These are phyloP conservation scores for Raphicerus campestris DNA, from an alignment of 2,113 vertebrate species.

Conservation along the genomic window DNA sequence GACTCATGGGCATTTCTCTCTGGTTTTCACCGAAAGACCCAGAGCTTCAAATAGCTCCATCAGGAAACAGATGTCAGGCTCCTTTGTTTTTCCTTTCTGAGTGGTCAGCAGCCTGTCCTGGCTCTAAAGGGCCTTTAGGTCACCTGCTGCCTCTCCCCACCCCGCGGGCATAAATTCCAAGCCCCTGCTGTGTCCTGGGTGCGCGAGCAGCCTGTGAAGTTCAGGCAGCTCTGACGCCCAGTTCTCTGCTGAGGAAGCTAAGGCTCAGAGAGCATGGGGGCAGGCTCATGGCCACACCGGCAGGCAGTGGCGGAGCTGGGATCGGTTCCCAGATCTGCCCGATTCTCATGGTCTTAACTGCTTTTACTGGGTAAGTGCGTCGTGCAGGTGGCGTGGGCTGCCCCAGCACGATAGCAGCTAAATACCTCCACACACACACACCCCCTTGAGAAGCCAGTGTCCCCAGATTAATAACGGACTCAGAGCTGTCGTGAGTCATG, in stretches of 20 bases:
- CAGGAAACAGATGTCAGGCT: slow-evolving; percentile 27
- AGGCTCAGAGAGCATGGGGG: background rate
- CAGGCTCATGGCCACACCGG: background rate
- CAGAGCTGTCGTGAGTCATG: rapidly evolving
- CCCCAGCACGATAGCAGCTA: rapidly evolving
- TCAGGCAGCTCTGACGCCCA: rapidly evolving
- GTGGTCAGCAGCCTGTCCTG: rapidly evolving
- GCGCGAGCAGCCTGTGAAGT: rapidly evolving
- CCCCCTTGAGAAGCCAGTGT: background rate
- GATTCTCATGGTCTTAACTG: background rate
- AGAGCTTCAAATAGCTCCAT: background rate
- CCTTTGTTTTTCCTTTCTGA: slow-evolving; percentile 36
- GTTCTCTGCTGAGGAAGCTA: background rate
- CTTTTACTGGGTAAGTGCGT: rapidly evolving
- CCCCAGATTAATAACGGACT: background rate
- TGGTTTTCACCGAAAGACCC: slow-evolving; percentile 36
- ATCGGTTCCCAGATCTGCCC: too few species aligned
- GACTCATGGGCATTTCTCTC: slow-evolving; percentile 38
- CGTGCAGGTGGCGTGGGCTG: rapidly evolving
- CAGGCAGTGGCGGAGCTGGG: background rate
- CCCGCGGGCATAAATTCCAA: rapidly evolving
- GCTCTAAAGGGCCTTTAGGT: background rate
- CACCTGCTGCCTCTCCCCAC: rapidly evolving
- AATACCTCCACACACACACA: background rate
- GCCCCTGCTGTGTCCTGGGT: too few species aligned